These are phyloP conservation scores for Salvelinus sp. DNA, from an alignment of 2,113 vertebrate genomes.

Conservation along the genomic window DNA sequence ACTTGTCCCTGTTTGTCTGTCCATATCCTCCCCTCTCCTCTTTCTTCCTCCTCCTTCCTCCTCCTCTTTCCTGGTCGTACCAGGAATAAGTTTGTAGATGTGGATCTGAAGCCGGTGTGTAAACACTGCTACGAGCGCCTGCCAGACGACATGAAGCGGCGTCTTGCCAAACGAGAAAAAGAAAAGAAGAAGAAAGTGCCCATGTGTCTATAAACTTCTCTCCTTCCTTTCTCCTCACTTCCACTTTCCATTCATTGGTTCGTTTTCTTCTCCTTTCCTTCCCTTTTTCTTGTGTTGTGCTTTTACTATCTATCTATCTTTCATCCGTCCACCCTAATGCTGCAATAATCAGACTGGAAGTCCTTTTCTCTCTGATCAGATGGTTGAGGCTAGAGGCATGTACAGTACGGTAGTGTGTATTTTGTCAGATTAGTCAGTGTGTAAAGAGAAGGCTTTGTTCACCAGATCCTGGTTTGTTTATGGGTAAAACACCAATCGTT, in stretches of 20 bases:
- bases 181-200: conserved; percentile 94
- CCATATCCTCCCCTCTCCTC: conserved; percentile 47
- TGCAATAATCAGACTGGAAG: conserved; percentile 4
- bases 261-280: conserved; percentile 69
- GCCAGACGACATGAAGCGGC: conserved; percentile 93
- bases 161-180: conserved; percentile 91
- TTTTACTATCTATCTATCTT: background rate
- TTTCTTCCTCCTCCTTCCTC: conserved; percentile 60
- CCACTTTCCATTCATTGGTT: conserved; percentile 80
- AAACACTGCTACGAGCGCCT: conserved; percentile 97
- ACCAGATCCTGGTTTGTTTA: conserved; percentile 36
- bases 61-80: conserved; percentile 32
- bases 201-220: conserved; percentile 87
- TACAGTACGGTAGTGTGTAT: background rate
- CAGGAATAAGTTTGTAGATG: conserved; percentile 99
- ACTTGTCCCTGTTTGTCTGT: background rate
- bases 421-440: conserved; percentile 38
- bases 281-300: background rate
- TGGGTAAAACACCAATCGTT: conserved; percentile 51
- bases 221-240: conserved; percentile 66
- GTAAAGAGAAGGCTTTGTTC: conserved; percentile 44
- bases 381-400: conserved; percentile 35
- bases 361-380: background rate
- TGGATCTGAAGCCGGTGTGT: conserved; percentile 98
- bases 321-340: background rate